Evolutionary conservation across 2,113 vertebrate genomes (phyloP).

Genomic region (Girardinichthys multiradiatus): DNA sequence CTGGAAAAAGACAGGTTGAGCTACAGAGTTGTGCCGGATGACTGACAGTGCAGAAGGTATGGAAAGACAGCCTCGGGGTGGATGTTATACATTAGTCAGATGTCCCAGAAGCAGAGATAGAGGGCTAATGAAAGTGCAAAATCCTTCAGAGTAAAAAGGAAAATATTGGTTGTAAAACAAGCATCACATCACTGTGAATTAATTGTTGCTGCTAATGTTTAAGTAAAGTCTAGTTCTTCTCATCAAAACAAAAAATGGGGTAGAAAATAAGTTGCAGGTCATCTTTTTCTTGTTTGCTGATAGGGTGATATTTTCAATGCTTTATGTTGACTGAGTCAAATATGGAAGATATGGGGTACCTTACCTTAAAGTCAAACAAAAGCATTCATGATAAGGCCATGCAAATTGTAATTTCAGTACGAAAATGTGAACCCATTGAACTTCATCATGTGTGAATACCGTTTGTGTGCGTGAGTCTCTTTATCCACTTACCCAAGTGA

Average conservation of each 20-base stretch:
- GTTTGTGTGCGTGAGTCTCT: background rate
- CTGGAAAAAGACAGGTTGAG: background rate
- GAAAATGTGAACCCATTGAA: conserved; percentile 25
- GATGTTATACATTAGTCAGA: conserved; percentile 7
- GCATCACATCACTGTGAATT: conserved; percentile 29
- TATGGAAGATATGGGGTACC: background rate
- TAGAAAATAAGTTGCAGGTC: background rate
- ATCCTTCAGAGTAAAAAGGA: conserved; percentile 26
- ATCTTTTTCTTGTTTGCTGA: conserved; percentile 1
- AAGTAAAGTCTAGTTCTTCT: conserved; percentile 53
- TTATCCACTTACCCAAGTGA: conserved; percentile 18
- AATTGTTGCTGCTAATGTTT: conserved; percentile 26
- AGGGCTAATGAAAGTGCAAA: conserved; percentile 41
- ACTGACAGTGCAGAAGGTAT: background rate
- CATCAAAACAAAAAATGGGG: conserved; percentile 33
- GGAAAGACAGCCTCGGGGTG: conserved; percentile 16
- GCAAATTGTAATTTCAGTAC: conserved; percentile 32
- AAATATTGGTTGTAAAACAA: conserved; percentile 40
- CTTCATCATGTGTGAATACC: background rate
- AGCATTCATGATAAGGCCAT: conserved; percentile 17
- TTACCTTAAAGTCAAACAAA: background rate
- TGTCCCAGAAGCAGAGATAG: conserved; percentile 4
- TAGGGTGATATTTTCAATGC: background rate
- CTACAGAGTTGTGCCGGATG: conserved; percentile 18
- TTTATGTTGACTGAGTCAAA: conserved; percentile 2